phyloP scores from a whole-genome alignment of 2,888 invertebrate genomes.

The Cactoblastis cactorum region DNA sequence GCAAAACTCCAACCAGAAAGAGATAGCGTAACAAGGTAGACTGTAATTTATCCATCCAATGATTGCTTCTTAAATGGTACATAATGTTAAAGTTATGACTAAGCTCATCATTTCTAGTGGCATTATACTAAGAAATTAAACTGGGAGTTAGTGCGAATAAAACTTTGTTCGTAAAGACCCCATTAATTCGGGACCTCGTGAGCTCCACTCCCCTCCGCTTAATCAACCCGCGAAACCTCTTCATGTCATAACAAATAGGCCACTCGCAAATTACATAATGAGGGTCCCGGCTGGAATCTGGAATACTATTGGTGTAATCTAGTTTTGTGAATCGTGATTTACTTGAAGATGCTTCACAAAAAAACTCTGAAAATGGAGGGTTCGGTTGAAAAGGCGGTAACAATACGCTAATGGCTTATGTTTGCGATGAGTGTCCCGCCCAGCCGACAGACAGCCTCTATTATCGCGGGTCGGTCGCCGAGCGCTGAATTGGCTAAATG shows the following conservation, averaged over 20 bases:
- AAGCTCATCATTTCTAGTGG: no score
- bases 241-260: constrained; percentile 2
- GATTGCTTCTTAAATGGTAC: no score
- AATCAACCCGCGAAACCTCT: background rate
- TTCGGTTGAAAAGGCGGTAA: constrained; percentile 59
- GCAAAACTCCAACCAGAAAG: no score
- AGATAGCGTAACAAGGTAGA: no score
- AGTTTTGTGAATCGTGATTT: constrained; percentile 14
- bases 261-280: constrained; percentile 1
- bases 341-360: constrained; percentile 44
- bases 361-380: constrained; percentile 48
- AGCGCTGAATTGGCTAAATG: constrained; percentile 76
- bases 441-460: constrained; percentile 70
- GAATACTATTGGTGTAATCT: constrained; percentile 4
- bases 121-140: no score
- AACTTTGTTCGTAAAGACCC: background rate
- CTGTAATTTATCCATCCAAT: no score
- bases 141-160: background rate
- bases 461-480: constrained; percentile 63
- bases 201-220: background rate
- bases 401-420: constrained; percentile 76
- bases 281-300: background rate
- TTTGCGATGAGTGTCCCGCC: constrained; percentile 71
- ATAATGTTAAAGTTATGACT: no score
- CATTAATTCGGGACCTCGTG: constrained; percentile 1